phyloP scores from a whole-genome alignment of 2,113 vertebrate genomes.

The Zosterops lateralis region DNA sequence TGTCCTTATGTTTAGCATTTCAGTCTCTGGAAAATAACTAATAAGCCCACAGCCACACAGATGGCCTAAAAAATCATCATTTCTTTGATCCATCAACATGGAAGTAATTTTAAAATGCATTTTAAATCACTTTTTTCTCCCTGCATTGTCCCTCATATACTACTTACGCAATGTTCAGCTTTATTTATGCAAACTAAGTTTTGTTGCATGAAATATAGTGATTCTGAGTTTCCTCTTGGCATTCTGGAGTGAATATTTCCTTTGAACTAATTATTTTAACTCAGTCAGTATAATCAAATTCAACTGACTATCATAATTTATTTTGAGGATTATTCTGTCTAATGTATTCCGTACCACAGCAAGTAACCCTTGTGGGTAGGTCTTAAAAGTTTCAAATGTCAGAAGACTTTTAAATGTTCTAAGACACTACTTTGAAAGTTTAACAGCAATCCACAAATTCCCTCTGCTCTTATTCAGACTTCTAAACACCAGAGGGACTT shows the following conservation, averaged over 20 bases:
- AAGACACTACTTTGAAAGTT: conserved; percentile 23
- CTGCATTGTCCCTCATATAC: background rate
- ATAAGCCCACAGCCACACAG: background rate
- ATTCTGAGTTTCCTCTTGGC: background rate
- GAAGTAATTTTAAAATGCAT: background rate
- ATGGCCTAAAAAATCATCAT: background rate
- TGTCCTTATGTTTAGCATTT: background rate
- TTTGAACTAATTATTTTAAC: conserved; percentile 57
- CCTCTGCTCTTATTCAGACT: conserved; percentile 2
- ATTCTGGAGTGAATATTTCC: background rate
- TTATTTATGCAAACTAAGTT: conserved; percentile 35
- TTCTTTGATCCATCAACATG: background rate
- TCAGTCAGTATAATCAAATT: conserved; percentile 42
- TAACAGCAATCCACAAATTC: conserved; percentile 43
- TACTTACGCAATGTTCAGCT: background rate
- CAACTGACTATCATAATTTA: conserved; percentile 38
- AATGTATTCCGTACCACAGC: conserved; percentile 45
- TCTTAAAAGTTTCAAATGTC: conserved; percentile 63
- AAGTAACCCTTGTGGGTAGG: conserved; percentile 50
- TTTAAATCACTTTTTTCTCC: background rate
- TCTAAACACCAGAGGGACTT: background rate
- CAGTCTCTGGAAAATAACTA: background rate
- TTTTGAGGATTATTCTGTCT: conserved; percentile 56
- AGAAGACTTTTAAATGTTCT: conserved; percentile 46
- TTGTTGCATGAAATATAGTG: background rate